Conservation (phyloP, 2,888 invertebrate species). For the Amorpha juglandis region DNA sequence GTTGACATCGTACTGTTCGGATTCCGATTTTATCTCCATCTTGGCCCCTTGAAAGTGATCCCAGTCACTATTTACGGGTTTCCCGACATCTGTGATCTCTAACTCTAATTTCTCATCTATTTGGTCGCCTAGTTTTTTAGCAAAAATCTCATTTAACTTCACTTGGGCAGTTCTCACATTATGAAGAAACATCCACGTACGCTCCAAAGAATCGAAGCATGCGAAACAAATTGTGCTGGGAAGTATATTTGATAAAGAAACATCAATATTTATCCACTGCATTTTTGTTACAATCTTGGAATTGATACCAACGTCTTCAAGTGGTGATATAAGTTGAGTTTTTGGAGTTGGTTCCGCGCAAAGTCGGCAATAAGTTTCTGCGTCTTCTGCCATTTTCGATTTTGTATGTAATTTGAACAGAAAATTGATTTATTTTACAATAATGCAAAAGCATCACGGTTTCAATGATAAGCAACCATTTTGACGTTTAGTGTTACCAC, state of each 20-base stretch:
- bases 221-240: constrained; percentile 75
- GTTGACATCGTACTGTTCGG: constrained; percentile 31
- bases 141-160: constrained; percentile 59
- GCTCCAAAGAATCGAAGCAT: constrained; percentile 73
- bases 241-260: constrained; percentile 53
- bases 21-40: constrained; percentile 61
- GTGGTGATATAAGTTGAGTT: constrained; percentile 62
- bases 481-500: constrained; percentile 34
- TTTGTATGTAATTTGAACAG: not conserved
- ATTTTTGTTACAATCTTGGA: constrained; percentile 70
- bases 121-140: constrained; percentile 41
- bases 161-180: constrained; percentile 67
- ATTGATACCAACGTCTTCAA: constrained; percentile 65
- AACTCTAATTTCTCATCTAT: constrained; percentile 35
- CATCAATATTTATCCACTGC: constrained; percentile 74
- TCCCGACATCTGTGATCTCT: constrained; percentile 45
- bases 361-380: constrained; percentile 68
- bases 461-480: constrained; percentile 52
- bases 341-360: constrained; percentile 73
- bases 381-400: constrained; percentile 58
- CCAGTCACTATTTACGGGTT: constrained; percentile 69
- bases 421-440: not conserved
- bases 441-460: constrained; percentile 22
- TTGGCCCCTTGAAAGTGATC: constrained; percentile 62
- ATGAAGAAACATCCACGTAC: constrained; percentile 72